A percentile compares a stretch with the other conserved stretches of the same genome.
Conservation (phyloP, 2,797 vertebrate genomes). For the Gorsachius magnificus region DNA sequence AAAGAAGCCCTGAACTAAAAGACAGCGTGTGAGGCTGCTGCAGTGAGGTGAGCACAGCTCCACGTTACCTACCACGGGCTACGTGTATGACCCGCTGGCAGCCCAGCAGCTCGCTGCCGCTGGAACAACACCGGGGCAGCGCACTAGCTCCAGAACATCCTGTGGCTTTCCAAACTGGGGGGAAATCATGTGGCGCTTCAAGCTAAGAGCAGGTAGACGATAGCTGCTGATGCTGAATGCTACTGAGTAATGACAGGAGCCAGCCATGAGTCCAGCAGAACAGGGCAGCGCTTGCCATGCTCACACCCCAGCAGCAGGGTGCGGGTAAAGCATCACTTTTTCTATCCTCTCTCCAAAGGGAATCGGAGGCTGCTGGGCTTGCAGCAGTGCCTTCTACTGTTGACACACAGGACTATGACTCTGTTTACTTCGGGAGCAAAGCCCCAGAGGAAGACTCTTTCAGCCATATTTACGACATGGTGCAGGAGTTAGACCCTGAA, state of each 20-base stretch:
- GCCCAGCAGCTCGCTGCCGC: neutral
- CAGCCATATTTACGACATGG: neutral
- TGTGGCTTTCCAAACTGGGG: rapidly evolving
- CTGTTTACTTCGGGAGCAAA: neutral
- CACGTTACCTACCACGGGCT: rapidly evolving
- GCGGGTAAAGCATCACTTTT: neutral
- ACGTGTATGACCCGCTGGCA: neutral
- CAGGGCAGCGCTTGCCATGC: neutral
- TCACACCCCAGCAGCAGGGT: neutral
- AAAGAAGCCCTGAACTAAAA: neutral
- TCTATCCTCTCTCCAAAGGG: neutral
- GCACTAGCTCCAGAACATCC: neutral
- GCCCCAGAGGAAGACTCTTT: neutral
- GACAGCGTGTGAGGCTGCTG: neutral
- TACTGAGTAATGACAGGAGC: neutral
- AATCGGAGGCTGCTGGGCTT: neutral
- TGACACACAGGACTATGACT: neutral
- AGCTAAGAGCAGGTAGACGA: too few relatives aligned
- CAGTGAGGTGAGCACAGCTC: neutral
- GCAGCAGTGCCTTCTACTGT: neutral
- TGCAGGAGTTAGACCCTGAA: neutral
- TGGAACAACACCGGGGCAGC: neutral
- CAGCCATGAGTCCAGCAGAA: neutral
- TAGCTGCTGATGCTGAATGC: neutral
- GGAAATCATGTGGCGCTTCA: neutral